These are phyloP conservation scores for Vidua chalybeata DNA, from an alignment of 2,113 vertebrate genomes.

Conservation along the genomic window DNA sequence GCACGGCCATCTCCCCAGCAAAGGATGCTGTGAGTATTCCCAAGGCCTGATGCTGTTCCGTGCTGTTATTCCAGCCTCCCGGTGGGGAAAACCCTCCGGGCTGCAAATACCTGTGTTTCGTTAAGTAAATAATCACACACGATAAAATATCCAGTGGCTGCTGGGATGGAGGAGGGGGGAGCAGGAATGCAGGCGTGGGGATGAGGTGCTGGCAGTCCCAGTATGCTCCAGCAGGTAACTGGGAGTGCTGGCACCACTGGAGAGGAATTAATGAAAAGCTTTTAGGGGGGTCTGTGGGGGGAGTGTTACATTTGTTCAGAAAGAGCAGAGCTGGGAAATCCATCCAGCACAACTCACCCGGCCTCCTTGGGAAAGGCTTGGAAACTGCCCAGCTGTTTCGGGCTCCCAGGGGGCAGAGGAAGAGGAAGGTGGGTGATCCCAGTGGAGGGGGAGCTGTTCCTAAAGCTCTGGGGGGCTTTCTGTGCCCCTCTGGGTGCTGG, in stretches of 20 bases:
- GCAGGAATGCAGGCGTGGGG: background rate
- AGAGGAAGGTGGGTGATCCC: background rate
- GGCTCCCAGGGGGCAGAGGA: background rate
- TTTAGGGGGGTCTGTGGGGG: background rate
- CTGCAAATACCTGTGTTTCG: conserved; percentile 29
- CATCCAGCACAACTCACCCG: background rate
- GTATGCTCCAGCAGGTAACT: background rate
- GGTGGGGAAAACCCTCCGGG: conserved; percentile 7
- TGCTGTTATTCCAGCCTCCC: conserved; percentile 46
- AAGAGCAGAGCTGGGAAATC: background rate
- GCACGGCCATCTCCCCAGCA: background rate
- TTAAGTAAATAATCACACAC: conserved; percentile 43
- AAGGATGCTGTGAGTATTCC: conserved; percentile 23
- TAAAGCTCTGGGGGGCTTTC: background rate
- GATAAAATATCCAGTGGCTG: background rate
- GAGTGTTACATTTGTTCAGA: background rate
- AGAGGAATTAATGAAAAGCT: background rate
- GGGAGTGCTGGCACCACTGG: background rate
- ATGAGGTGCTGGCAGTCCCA: fast-evolving
- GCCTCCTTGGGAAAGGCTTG: background rate
- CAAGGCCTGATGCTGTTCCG: background rate
- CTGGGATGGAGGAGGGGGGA: background rate
- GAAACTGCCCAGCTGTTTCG: background rate
- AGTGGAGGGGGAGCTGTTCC: background rate
- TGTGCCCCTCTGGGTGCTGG: background rate